Conservation (phyloP, 2,888 invertebrate genomes). For the Aspidiotus destructor region DNA sequence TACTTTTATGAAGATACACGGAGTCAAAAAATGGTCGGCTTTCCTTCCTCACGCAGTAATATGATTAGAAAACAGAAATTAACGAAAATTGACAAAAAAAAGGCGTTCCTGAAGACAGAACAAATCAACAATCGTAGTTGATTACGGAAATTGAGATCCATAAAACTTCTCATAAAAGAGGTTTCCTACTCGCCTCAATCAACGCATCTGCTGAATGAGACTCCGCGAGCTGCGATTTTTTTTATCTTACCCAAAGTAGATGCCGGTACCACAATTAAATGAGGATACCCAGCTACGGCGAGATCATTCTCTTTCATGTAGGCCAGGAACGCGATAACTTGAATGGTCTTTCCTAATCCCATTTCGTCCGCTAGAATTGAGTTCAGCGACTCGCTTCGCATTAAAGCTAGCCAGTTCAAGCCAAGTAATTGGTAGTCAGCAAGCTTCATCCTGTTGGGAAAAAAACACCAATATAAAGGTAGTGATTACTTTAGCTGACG, state of each 20-base stretch:
- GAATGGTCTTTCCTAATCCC: constrained; percentile 90
- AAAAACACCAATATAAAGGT: constrained; percentile 1
- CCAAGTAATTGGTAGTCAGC: constrained; percentile 82
- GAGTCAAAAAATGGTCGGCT: no score
- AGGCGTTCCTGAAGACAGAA: neutral
- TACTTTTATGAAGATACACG: no score
- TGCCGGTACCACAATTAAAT: constrained; percentile 90
- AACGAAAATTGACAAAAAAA: no score
- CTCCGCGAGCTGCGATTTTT: no score
- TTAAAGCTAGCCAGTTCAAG: constrained; percentile 82
- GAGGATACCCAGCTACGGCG: constrained; percentile 54
- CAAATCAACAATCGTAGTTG: neutral
- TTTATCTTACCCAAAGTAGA: constrained; percentile 68
- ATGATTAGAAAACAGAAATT: no score
- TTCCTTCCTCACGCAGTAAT: no score
- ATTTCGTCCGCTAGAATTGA: constrained; percentile 96
- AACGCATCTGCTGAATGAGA: no score
- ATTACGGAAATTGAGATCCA: constrained; percentile 24
- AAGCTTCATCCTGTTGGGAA: constrained; percentile 58
- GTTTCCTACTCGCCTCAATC: no score
- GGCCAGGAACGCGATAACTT: constrained; percentile 84
- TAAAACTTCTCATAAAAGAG: no score
- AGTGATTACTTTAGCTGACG: neutral
- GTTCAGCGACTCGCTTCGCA: constrained; percentile 80
- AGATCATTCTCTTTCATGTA: constrained; percentile 73